phyloP scores from a whole-genome alignment of 2,888 invertebrate species.

The Nesidiocoris tenuis region DNA sequence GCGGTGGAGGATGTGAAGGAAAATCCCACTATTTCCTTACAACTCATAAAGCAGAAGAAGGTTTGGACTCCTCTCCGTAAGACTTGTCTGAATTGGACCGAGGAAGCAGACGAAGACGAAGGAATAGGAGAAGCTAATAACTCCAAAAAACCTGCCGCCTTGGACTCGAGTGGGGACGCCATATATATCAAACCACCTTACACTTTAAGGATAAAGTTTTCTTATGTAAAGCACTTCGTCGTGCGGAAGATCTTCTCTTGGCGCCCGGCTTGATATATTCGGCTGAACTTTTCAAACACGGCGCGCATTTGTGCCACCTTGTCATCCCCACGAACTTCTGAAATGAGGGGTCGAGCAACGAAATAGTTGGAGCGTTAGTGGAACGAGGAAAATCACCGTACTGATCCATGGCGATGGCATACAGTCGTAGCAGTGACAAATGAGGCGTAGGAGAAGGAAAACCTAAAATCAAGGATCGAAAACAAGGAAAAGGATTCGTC shows the following conservation, averaged over 20 bases:
- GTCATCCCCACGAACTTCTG: too few relatives aligned
- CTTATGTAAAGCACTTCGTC: conserved; percentile 41
- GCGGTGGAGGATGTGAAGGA: neutral
- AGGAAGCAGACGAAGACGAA: neutral
- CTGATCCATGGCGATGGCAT: too few relatives aligned
- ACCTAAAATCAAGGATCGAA: too few relatives aligned
- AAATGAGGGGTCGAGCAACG: too few relatives aligned
- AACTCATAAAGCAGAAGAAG: conserved; percentile 45
- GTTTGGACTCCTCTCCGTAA: neutral
- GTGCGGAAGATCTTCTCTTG: conserved; percentile 1
- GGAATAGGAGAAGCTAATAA: conserved; percentile 4
- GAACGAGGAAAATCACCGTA: too few relatives aligned
- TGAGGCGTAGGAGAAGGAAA: too few relatives aligned
- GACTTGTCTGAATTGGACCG: too few relatives aligned
- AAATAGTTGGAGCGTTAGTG: too few relatives aligned
- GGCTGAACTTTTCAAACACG: neutral
- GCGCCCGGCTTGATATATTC: conserved; percentile 15
- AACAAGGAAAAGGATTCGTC: too few relatives aligned
- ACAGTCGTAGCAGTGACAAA: too few relatives aligned
- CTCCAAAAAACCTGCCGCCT: conserved; percentile 15
- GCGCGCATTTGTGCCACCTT: too few relatives aligned
- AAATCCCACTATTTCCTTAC: conserved; percentile 44
- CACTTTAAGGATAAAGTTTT: conserved; percentile 40
- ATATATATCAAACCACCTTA: conserved; percentile 41
- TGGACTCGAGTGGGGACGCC: neutral